phyloP scores from a whole-genome alignment of 2,888 invertebrate genomes.

The Notodonta ziczac region DNA sequence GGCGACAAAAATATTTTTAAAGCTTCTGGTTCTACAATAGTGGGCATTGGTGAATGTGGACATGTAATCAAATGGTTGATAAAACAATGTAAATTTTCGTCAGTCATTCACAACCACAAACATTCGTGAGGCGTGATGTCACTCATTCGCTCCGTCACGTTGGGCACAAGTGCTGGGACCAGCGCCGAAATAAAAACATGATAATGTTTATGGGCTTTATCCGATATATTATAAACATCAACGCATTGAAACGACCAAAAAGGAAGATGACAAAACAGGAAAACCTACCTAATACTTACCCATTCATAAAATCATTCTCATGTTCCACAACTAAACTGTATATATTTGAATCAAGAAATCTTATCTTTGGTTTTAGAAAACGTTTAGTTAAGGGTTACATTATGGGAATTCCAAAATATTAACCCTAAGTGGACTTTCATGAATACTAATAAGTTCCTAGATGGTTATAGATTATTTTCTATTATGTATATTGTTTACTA shows the following conservation, averaged over 20 bases:
- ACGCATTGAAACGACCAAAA: slow-evolving; percentile 23
- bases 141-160: slow-evolving; percentile 65
- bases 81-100: slow-evolving; percentile 39
- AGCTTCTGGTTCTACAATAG: slow-evolving; percentile 26
- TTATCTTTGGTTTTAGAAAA: background rate
- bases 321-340: background rate
- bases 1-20: slow-evolving; percentile 47
- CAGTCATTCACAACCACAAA: slow-evolving; percentile 39
- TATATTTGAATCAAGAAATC: background rate
- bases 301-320: slow-evolving; percentile 26
- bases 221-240: slow-evolving; percentile 39
- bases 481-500: background rate
- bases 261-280: slow-evolving; percentile 31
- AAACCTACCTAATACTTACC: slow-evolving; percentile 25
- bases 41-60: slow-evolving; percentile 18
- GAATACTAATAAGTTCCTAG: too few species aligned
- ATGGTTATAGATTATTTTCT: too few species aligned
- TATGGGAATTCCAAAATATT: too few species aligned
- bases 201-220: slow-evolving; percentile 62
- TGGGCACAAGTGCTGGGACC: slow-evolving; percentile 58
- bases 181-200: slow-evolving; percentile 66
- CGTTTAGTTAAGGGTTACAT: too few species aligned
- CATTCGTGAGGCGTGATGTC: slow-evolving; percentile 71
- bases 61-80: slow-evolving; percentile 20
- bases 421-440: too few species aligned